Evolutionary conservation across 2,113 vertebrate genomes (phyloP), one percentile per base, ranked within the genome.

Genomic region (Sebastes fasciatus): DNA sequence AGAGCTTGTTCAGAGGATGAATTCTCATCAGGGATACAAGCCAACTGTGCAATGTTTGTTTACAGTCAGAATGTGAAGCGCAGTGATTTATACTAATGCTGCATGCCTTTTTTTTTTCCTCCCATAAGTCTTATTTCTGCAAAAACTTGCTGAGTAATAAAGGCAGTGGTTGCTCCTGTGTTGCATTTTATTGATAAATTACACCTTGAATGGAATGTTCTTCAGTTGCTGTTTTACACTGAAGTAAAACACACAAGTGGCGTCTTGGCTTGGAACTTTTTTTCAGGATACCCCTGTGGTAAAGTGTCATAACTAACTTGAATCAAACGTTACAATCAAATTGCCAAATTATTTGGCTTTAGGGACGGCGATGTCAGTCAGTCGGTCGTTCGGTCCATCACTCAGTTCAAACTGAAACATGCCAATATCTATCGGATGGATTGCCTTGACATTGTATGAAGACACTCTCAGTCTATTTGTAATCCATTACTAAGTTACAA

Each of bases 11-110:
- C 16, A 71, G 61, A 73, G 19, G 52, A 19, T 72, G 62, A 68
- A 66, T 71, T 63, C 70, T 82, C 74, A 85, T 75, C 57, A 23
- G 43, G 5, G 52, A 65, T 60, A 49, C 61, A 54, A 65, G 51
- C 51, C 72, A 74, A 54, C 13, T 46, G 51, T 58, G 49, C 62
- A 60, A 34, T 42, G 40, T 73, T 72, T 85, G 58, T 79, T 63
- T 73, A 60, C 66, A 42, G 11, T 8, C 10, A 43, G 55, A 68
- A 68, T 73, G n/a, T 46, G 51, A 64, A 65, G n/a, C 16, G 49
- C 4, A 34, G 12, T 57, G 71, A 80, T 45, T 65, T n/a, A 49
- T 68, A 69, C 26, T 73, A 42, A 77, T 77, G 62, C 65, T 52
- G 34, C 7, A 26, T 16, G 64, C 13, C 34, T 43, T 64, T 16